These are phyloP conservation scores for Opisthograptis luteolata DNA, from an alignment of 2,888 invertebrate genomes.

Conservation along the genomic window DNA sequence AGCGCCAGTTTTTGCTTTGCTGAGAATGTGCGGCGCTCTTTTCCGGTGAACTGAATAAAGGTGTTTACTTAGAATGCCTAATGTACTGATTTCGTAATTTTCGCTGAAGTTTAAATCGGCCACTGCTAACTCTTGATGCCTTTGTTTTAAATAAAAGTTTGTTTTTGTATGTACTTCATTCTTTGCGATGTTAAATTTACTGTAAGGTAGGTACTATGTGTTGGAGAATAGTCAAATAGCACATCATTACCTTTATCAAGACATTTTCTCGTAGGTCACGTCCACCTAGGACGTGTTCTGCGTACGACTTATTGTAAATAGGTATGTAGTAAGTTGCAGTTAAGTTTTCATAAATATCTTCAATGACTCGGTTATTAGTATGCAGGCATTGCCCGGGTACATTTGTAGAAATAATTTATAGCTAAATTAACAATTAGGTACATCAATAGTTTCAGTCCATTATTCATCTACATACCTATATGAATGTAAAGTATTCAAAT, in stretches of 20 bases:
- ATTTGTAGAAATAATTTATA: too few species aligned
- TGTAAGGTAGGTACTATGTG: too few species aligned
- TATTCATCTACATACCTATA: constrained; percentile 8
- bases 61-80: constrained; percentile 31
- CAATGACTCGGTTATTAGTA: too few species aligned
- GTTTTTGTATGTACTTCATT: background rate
- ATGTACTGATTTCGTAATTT: constrained; percentile 33
- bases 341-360: too few species aligned
- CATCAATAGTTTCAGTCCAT: background rate
- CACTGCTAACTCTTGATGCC: constrained; percentile 11
- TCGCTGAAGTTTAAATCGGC: constrained; percentile 29
- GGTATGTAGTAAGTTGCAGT: too few species aligned
- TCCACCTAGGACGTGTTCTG: too few species aligned
- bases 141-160: constrained; percentile 4
- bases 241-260: too few species aligned
- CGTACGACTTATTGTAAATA: too few species aligned
- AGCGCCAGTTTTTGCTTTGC: constrained; percentile 16
- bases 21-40: constrained; percentile 17
- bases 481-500: constrained; percentile 8
- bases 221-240: too few species aligned
- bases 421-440: background rate
- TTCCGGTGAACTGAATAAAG: constrained; percentile 24
- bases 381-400: too few species aligned
- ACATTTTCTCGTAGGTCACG: too few species aligned
- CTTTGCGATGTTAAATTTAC: background rate